Base-by-base conservation (phyloP, 92 coral and sea anemone genomes). In the Diadumene lineata region DNA sequence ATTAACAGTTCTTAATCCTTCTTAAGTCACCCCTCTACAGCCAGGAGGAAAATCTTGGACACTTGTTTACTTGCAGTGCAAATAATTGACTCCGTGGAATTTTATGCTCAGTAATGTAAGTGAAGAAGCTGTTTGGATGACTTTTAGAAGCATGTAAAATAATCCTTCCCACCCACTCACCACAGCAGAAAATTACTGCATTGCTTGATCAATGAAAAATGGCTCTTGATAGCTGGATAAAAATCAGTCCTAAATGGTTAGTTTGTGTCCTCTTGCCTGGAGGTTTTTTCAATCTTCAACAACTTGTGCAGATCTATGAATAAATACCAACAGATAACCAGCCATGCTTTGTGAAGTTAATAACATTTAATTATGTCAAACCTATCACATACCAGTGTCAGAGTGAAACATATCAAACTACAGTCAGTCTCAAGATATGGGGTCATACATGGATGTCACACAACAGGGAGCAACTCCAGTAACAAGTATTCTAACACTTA, bases 241-340 rank as follows among this genome's bases (percentile, higher is more conserved):
- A 38, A 38, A 38, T 38, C 13, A 6, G 13, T 13, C 48, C 48
- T 38, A 38, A 13, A 13, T 38, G 48, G 6, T 38, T 38, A 38
- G 6, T 6, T 38, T 6, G 13, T 38, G 13, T 6, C 13, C 7
- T 4, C 6, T 38, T 38, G 6, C 6, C 13, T 4, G 6, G 48
- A 46, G 24, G 18, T 56, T 18, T 25, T 13, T 66, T 19, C 72
- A 34, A 66, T 15, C 34, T 66, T 28, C 24, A 50, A 50, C 30
- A 70, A 63, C 34, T 50, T 29, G 60, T n/a, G 1, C 23, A 6
- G 28, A 31, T 29, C 50, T 70, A 4, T 70, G 60, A 2, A 32
- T 28, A 28, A 46, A 1, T 13, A 32, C 22, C 32, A 21, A 70
- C 75, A 70, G 75, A 70, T 48, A 70, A 53, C 75, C 65, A 70